A percentile compares a stretch with the other conserved stretches of the same genome.
Conservation (phyloP, 2,888 invertebrate species). For the Margaritifera margaritifera region DNA sequence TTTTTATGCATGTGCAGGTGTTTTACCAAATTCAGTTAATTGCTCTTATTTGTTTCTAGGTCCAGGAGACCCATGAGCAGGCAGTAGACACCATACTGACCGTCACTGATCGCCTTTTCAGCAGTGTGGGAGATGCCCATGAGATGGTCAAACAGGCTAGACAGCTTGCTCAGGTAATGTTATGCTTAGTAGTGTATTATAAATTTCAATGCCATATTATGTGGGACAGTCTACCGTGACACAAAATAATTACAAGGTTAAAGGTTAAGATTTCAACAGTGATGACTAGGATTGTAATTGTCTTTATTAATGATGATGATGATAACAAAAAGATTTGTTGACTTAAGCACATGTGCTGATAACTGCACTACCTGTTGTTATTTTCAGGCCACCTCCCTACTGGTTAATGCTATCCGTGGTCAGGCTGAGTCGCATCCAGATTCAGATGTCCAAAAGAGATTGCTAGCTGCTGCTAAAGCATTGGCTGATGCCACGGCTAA, state of each 20-base stretch:
- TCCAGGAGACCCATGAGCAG: constrained; percentile 78
- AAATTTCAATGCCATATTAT: too few relatives aligned
- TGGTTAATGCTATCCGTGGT: constrained; percentile 94
- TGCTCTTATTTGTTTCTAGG: constrained; percentile 33
- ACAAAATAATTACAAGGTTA: too few relatives aligned
- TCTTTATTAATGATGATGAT: neutral
- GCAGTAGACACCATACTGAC: constrained; percentile 91
- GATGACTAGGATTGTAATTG: neutral
- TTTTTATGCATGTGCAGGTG: too few relatives aligned
- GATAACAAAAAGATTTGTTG: too few relatives aligned
- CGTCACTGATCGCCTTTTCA: constrained; percentile 90
- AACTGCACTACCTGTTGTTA: neutral
- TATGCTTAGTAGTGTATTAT: too few relatives aligned
- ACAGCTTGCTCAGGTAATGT: constrained; percentile 83
- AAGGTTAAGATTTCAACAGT: neutral
- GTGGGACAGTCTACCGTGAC: neutral
- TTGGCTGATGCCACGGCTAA: constrained; percentile 95
- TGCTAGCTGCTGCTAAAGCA: constrained; percentile 95
- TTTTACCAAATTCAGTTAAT: too few relatives aligned
- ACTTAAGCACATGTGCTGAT: too few relatives aligned
- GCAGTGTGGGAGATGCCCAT: constrained; percentile 87
- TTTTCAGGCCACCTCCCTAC: constrained; percentile 86
- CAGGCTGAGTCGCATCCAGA: constrained; percentile 92
- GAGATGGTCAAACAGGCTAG: constrained; percentile 97
- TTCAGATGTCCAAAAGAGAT: constrained; percentile 89